Evolutionary conservation across 2,113 vertebrate species (phyloP).

Genomic region (Hiodon alosoides): DNA sequence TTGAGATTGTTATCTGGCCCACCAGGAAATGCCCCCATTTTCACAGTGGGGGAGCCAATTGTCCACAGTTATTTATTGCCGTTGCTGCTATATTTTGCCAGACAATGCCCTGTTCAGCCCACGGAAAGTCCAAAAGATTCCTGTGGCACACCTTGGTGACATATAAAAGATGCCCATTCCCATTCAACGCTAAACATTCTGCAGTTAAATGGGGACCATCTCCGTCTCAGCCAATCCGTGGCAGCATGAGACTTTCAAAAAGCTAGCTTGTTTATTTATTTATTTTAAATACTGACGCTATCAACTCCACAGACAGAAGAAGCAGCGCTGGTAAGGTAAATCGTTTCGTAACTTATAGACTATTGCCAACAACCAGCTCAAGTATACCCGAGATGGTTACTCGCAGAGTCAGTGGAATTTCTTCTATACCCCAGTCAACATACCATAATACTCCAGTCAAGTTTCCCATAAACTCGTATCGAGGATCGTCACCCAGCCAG

Average conservation of each 20-base stretch:
- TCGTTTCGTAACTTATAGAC: no score
- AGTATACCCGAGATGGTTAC: no score
- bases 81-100: constrained; percentile 53
- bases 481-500: no score
- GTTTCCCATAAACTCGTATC: no score
- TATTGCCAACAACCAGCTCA: no score
- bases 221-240: not conserved
- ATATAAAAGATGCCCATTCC: constrained; percentile 36
- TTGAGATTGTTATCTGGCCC: constrained; percentile 51
- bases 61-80: constrained; percentile 50
- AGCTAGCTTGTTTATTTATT: not conserved
- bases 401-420: no score
- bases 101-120: constrained; percentile 46
- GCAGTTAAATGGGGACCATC: not conserved
- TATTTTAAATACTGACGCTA: no score
- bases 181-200: constrained; percentile 38
- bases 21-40: constrained; percentile 54
- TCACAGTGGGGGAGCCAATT: constrained; percentile 56
- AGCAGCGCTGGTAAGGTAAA: no score
- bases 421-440: no score
- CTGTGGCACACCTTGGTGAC: constrained; percentile 47
- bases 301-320: no score
- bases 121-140: constrained; percentile 31
- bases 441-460: no score
- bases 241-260: constrained; percentile 3